A percentile compares a stretch with the other conserved stretches of the same genome.
Conservation (phyloP, 2,888 invertebrate genomes). For the Asteroscopus sphinx region DNA sequence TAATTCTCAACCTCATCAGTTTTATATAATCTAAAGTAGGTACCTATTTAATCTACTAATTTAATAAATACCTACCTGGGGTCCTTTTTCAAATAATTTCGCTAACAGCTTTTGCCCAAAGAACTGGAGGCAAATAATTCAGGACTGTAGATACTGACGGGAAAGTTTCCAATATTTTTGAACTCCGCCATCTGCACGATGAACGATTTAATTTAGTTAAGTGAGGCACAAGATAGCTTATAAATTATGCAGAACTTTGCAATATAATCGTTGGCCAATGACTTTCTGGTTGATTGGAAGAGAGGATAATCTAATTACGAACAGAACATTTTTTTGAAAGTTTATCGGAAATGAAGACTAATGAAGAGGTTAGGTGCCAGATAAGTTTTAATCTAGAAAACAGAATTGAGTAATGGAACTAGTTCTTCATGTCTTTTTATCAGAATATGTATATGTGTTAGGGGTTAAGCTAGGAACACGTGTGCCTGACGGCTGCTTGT, state of each 20-base stretch:
- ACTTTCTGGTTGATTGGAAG: slow-evolving; percentile 53
- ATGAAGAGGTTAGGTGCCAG: slow-evolving; percentile 15
- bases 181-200: slow-evolving; percentile 68
- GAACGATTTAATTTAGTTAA: slow-evolving; percentile 78
- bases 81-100: slow-evolving; percentile 54
- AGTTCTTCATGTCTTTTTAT: not conserved
- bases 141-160: slow-evolving; percentile 50
- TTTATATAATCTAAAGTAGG: slow-evolving; percentile 37
- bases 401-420: slow-evolving; percentile 5
- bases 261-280: slow-evolving; percentile 53
- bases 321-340: slow-evolving; percentile 31
- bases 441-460: not conserved
- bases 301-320: slow-evolving; percentile 51
- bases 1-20: not conserved
- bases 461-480: no score
- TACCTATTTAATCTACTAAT: no score
- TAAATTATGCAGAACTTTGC: slow-evolving; percentile 68
- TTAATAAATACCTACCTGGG: slow-evolving; percentile 51
- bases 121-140: slow-evolving; percentile 57
- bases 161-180: slow-evolving; percentile 72
- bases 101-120: slow-evolving; percentile 48
- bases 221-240: slow-evolving; percentile 70
- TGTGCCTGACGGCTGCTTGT: no score
- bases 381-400: slow-evolving; percentile 8
- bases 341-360: no score